A percentile compares a stretch with the other conserved stretches of the same genome.
phyloP scores from a whole-genome alignment of 2,888 invertebrate species.

The Drosophila multiciliata region DNA sequence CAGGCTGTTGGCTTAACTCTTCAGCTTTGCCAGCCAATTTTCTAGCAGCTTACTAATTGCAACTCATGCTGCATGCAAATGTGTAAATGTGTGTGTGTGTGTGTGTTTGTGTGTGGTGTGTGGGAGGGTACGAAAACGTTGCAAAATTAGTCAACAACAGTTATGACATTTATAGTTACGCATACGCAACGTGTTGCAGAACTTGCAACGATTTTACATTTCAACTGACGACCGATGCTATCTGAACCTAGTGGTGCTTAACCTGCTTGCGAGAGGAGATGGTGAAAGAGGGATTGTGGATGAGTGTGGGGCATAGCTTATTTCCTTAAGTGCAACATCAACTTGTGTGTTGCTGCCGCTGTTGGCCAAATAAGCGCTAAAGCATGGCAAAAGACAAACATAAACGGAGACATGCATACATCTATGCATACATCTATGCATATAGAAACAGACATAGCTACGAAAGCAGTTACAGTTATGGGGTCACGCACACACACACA shows the following conservation, averaged over 20 bases:
- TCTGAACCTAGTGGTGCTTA: conserved; percentile 11
- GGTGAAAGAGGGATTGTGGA: not conserved
- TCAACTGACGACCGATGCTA: conserved; percentile 12
- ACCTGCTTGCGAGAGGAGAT: not conserved
- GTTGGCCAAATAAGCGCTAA: conserved; percentile 68
- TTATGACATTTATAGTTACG: conserved; percentile 55
- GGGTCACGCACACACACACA: not conserved
- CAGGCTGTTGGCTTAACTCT: conserved; percentile 30
- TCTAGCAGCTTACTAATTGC: conserved; percentile 51
- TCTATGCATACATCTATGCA: not conserved
- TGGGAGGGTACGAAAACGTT: conserved; percentile 10
- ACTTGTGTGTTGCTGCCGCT: conserved; percentile 48
- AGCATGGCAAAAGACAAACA: conserved; percentile 67
- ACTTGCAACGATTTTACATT: conserved; percentile 37
- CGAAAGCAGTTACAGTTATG: conserved; percentile 4
- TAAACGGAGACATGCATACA: conserved; percentile 23
- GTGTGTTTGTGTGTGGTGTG: not conserved
- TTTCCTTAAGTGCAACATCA: conserved; percentile 76
- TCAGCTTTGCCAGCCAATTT: conserved; percentile 20
- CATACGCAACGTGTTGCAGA: conserved; percentile 48
- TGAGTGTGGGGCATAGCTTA: conserved; percentile 41
- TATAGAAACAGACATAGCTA: conserved; percentile 1
- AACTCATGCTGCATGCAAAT: conserved; percentile 48
- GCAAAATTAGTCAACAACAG: conserved; percentile 44
- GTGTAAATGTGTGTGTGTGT: not conserved